Evolutionary conservation across 1,140 invertebrate species (phyloP).

Genomic region (Sitophilus oryzae): DNA sequence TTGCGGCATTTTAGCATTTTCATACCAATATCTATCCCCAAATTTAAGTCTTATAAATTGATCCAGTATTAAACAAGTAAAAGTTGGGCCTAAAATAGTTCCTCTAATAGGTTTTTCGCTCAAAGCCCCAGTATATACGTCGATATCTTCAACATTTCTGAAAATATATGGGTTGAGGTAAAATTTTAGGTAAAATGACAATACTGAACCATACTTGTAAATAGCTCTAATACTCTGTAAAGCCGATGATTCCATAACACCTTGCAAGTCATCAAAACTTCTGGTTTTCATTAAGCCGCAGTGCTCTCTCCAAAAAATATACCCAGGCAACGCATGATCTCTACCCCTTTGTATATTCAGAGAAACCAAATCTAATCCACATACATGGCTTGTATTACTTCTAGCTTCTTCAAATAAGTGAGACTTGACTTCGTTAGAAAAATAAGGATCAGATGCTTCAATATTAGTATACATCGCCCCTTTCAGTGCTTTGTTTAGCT

Average conservation of each 20-base stretch:
- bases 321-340: constrained; percentile 81
- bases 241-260: constrained; percentile 55
- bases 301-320: constrained; percentile 67
- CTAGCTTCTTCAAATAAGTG: constrained; percentile 63
- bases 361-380: constrained; percentile 77
- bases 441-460: constrained; percentile 61
- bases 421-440: constrained; percentile 63
- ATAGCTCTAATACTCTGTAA: constrained; percentile 57
- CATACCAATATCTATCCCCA: constrained; percentile 86
- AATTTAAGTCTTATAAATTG: constrained; percentile 75
- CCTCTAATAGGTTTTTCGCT: constrained; percentile 65
- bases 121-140: constrained; percentile 79
- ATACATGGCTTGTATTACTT: constrained; percentile 35
- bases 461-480: constrained; percentile 62
- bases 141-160: constrained; percentile 76
- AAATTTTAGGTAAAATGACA: not conserved
- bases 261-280: constrained; percentile 68
- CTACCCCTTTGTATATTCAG: constrained; percentile 82
- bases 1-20: constrained; percentile 58
- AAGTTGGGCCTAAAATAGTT: constrained; percentile 74
- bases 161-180: constrained; percentile 18
- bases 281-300: constrained; percentile 63
- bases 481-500: constrained; percentile 54
- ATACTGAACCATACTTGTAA: constrained; percentile 52
- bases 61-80: constrained; percentile 78